phyloP scores from a whole-genome alignment of 2,888 invertebrate genomes.

The Allolobophora icterica region DNA sequence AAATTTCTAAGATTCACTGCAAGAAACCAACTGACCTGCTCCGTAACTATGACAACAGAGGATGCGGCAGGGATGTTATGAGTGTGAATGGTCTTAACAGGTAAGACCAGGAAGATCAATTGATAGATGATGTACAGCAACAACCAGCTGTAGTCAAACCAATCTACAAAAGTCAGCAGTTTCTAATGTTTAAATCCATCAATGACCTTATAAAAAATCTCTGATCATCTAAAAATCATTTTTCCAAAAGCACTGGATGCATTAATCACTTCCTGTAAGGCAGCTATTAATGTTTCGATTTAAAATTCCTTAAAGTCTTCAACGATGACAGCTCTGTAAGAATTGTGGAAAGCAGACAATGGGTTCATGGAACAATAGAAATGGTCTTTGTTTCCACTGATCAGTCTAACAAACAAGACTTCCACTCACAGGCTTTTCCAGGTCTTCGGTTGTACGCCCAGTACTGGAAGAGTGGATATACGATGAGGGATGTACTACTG shows the following conservation, averaged over 20 bases:
- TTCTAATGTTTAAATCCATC: not conserved
- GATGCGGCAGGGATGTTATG: conserved; percentile 71
- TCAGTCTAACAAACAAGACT: not conserved
- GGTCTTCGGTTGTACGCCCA: conserved; percentile 59
- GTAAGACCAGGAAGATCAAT: conserved; percentile 61
- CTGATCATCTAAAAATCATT: not conserved
- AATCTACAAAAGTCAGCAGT: conserved; percentile 50
- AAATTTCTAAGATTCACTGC: no score
- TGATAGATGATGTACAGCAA: conserved; percentile 60
- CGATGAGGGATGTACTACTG: conserved; percentile 62
- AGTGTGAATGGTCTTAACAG: conserved; percentile 65
- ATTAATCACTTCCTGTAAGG: not conserved
- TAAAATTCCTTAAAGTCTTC: not conserved
- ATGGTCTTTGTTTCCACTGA: not conserved
- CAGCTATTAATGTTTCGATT: not conserved
- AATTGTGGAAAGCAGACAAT: not conserved
- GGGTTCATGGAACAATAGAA: not conserved
- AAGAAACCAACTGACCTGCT: conserved; percentile 68
- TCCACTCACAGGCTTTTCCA: conserved; percentile 32
- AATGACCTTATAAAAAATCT: not conserved
- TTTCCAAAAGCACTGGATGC: not conserved
- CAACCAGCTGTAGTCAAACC: conserved; percentile 59
- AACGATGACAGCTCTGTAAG: not conserved
- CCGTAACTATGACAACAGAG: conserved; percentile 69
- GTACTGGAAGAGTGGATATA: conserved; percentile 67